Conservation (phyloP, 2,888 invertebrate genomes). For the Drosophila parthenogenetica region DNA sequence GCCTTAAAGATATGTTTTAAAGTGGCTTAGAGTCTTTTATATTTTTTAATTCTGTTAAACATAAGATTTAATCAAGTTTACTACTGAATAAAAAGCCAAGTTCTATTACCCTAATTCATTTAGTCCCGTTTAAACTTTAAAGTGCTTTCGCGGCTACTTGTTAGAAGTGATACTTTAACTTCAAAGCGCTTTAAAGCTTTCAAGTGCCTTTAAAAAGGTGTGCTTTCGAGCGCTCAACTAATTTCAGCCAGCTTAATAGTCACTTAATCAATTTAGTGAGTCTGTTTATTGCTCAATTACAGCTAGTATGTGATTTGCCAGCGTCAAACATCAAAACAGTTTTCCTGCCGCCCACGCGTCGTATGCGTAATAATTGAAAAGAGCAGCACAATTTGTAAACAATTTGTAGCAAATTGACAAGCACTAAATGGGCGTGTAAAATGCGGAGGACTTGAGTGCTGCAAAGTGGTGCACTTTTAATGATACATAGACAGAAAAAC, state of each 20-base stretch:
- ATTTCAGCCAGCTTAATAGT: slow-evolving; percentile 14
- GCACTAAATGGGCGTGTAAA: slow-evolving; percentile 20
- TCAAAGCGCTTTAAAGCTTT: slow-evolving; percentile 1
- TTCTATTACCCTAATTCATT: background rate
- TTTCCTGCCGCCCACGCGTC: slow-evolving; percentile 8
- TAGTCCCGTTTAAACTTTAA: background rate
- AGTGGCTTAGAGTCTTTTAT: too few relatives aligned
- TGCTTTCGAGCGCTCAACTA: slow-evolving; percentile 1
- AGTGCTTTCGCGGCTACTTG: slow-evolving; percentile 3
- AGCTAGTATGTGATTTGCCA: slow-evolving; percentile 4
- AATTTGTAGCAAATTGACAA: slow-evolving; percentile 51
- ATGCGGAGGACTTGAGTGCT: background rate
- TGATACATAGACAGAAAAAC: slow-evolving; percentile 53
- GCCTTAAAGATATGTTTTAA: too few relatives aligned
- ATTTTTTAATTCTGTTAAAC: background rate
- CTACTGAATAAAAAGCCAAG: background rate
- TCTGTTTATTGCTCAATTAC: slow-evolving; percentile 18
- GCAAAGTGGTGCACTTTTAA: slow-evolving; percentile 38
- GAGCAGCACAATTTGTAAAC: slow-evolving; percentile 42
- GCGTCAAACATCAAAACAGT: slow-evolving; percentile 8
- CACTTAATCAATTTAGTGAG: slow-evolving; percentile 26
- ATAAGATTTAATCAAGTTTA: background rate
- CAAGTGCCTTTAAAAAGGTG: background rate
- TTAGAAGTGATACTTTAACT: background rate
- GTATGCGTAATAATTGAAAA: slow-evolving; percentile 47